These are phyloP conservation scores for Aldrovandia affinis DNA, from an alignment of 2,797 vertebrate genomes.

Conservation along the genomic window DNA sequence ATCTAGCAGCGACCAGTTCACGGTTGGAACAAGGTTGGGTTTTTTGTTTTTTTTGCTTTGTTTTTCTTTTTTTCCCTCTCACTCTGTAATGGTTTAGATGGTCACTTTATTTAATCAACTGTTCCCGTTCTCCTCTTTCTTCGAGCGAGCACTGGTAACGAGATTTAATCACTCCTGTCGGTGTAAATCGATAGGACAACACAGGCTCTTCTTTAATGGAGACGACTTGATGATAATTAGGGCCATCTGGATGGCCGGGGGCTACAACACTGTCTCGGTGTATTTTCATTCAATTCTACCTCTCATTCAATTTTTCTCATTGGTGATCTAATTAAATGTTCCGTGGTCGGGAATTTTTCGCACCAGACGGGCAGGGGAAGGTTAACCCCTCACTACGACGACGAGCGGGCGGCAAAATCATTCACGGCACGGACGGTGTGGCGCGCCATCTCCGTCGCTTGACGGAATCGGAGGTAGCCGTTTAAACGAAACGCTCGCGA, in stretches of 20 bases:
- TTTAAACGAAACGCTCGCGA: neutral
- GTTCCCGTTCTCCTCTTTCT: neutral
- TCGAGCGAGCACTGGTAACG: neutral
- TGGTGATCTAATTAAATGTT: neutral
- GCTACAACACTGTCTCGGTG: neutral
- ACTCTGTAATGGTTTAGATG: slow-evolving; percentile 7
- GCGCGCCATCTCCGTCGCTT: neutral
- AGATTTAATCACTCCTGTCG: slow-evolving; percentile 10
- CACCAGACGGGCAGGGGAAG: neutral
- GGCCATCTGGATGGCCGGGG: neutral
- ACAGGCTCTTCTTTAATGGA: slow-evolving; percentile 18
- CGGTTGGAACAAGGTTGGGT: slow-evolving; percentile 20
- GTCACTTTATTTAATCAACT: neutral
- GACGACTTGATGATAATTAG: slow-evolving; percentile 8
- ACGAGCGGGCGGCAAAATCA: neutral
- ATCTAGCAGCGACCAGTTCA: neutral
- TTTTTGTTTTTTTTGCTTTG: neutral
- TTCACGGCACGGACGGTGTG: neutral
- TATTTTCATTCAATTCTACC: neutral
- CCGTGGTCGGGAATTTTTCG: neutral
- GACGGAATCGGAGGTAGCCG: neutral
- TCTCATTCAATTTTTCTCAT: neutral
- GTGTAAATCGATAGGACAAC: slow-evolving; percentile 12
- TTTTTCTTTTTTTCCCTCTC: neutral
- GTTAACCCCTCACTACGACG: neutral